A percentile compares a stretch with the other conserved stretches of the same genome.
Conservation (phyloP, 2,888 invertebrate species). For the Allacma fusca region DNA sequence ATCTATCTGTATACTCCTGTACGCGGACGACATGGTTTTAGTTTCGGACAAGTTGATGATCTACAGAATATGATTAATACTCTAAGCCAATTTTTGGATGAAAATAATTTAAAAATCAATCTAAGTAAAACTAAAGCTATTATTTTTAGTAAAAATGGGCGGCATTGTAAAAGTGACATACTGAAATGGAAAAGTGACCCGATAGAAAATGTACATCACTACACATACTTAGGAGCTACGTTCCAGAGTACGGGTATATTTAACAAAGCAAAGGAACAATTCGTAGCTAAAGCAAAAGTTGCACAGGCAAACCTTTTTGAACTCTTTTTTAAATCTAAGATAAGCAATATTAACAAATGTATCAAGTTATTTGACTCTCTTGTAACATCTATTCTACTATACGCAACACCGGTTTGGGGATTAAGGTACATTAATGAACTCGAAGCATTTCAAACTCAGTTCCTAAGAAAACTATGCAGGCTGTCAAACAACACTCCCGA, state of each 20-base stretch:
- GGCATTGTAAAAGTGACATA: too few relatives aligned
- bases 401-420: background rate
- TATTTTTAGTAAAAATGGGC: background rate
- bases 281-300: background rate
- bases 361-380: background rate
- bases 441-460: background rate
- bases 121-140: background rate
- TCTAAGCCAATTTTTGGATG: background rate
- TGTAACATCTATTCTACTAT: background rate
- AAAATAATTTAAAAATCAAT: background rate
- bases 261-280: background rate
- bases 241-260: background rate
- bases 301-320: background rate
- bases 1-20: background rate
- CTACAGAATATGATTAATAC: background rate
- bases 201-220: background rate
- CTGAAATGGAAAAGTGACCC: background rate
- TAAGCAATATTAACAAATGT: background rate
- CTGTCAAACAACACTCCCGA: background rate
- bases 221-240: background rate
- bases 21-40: constrained; percentile 23
- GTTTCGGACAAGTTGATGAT: background rate
- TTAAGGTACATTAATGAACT: background rate
- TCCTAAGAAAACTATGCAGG: constrained; percentile 16
- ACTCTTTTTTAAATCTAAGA: background rate